These are phyloP conservation scores for Microcebus griseorufus DNA, from an alignment of 2,113 vertebrate species.

Conservation along the genomic window DNA sequence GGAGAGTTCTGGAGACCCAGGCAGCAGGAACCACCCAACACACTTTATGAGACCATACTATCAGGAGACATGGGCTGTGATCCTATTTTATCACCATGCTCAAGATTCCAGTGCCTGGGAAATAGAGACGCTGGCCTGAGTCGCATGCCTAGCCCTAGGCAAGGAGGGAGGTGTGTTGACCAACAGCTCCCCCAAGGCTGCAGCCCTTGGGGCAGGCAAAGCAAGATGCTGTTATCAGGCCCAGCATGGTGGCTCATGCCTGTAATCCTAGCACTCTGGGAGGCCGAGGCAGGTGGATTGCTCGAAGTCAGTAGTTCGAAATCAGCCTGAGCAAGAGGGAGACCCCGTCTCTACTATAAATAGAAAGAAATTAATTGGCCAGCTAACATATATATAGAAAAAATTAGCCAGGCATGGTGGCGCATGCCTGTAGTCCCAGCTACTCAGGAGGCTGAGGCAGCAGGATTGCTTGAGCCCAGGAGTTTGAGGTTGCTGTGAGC, in stretches of 20 bases:
- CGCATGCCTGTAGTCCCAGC: too few relatives aligned
- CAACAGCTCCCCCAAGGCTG: not conserved
- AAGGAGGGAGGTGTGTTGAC: not conserved
- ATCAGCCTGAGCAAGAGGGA: too few relatives aligned
- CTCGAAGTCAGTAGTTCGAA: too few relatives aligned
- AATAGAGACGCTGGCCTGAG: not conserved
- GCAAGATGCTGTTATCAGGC: not conserved
- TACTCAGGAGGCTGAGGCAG: too few relatives aligned
- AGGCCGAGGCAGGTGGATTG: too few relatives aligned
- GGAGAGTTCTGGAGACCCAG: not conserved
- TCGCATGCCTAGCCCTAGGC: accelerated
- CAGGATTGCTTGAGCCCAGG: too few relatives aligned
- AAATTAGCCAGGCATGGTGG: too few relatives aligned
- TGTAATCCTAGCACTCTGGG: too few relatives aligned
- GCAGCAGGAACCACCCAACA: not conserved
- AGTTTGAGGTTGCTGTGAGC: too few relatives aligned
- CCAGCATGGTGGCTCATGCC: accelerated
- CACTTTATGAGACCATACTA: not conserved
- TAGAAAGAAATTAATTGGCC: too few relatives aligned
- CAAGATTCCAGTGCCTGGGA: not conserved
- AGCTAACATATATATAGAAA: too few relatives aligned
- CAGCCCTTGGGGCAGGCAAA: not conserved
- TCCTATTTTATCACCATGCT: not conserved
- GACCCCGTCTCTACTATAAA: too few relatives aligned
- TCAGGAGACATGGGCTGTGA: not conserved